These are phyloP conservation scores for Pelosia muscerda DNA, from an alignment of 2,888 invertebrate species.

Conservation along the genomic window DNA sequence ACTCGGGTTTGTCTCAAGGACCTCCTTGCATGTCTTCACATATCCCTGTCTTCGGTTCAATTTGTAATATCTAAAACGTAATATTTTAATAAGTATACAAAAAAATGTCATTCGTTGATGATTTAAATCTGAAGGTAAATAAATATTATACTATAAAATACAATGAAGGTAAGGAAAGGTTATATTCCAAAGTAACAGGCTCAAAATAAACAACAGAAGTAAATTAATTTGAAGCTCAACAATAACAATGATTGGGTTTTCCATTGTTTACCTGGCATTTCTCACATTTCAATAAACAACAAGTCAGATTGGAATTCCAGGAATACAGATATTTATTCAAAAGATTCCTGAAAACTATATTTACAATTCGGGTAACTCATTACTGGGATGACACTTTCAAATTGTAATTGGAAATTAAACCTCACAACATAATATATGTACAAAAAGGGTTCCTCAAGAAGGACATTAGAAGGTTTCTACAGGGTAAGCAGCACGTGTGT, in stretches of 20 bases:
- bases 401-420: not conserved
- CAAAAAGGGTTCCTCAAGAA: too few species aligned
- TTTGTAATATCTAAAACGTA: too few species aligned
- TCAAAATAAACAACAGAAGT: not conserved
- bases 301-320: not conserved
- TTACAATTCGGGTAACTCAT: not conserved
- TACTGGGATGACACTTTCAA: not conserved
- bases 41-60: too few species aligned
- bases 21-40: too few species aligned
- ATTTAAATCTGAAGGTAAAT: too few species aligned
- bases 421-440: conserved; percentile 3
- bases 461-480: too few species aligned
- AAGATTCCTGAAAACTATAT: not conserved
- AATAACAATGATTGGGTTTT: not conserved
- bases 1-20: too few species aligned
- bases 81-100: not conserved
- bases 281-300: not conserved
- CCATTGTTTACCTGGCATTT: not conserved
- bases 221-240: not conserved
- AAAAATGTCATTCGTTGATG: too few species aligned
- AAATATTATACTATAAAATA: not conserved
- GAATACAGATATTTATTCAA: not conserved
- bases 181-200: not conserved
- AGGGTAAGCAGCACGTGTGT: too few species aligned
- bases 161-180: not conserved